These are phyloP conservation scores for Aphis gossypii DNA, from an alignment of 1,140 invertebrate genomes.

Conservation along the genomic window DNA sequence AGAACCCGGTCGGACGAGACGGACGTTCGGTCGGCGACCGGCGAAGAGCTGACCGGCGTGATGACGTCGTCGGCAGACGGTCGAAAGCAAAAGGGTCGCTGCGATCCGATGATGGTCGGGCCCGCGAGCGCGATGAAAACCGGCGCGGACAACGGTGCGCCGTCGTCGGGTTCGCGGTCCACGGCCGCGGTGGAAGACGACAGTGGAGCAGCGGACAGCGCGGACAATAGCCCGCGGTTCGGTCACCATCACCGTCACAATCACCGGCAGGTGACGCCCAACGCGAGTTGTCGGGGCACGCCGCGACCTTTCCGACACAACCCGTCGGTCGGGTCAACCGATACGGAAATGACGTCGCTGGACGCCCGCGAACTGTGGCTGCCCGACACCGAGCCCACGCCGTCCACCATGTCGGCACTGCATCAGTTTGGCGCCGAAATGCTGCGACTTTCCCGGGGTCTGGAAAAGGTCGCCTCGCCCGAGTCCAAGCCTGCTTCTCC, in stretches of 20 bases:
- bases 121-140: neutral
- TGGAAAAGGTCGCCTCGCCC: slow-evolving; percentile 67
- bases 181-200: neutral
- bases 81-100: neutral
- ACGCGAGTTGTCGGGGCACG: slow-evolving; percentile 63
- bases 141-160: slow-evolving; percentile 13
- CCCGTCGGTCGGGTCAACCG: slow-evolving; percentile 71
- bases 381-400: slow-evolving; percentile 78
- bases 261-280: slow-evolving; percentile 63
- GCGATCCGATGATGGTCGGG: neutral
- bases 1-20: slow-evolving; percentile 38
- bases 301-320: slow-evolving; percentile 50
- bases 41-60: neutral
- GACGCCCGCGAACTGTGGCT: slow-evolving; percentile 83
- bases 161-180: neutral
- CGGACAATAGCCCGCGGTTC: neutral
- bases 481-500: slow-evolving; percentile 60
- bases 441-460: slow-evolving; percentile 78
- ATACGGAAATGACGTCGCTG: slow-evolving; percentile 80
- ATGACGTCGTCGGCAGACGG: neutral
- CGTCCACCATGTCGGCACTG: slow-evolving; percentile 80
- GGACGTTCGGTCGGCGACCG: slow-evolving; percentile 1
- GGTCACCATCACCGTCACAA: neutral
- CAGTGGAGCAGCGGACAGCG: neutral
- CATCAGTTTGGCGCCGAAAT: slow-evolving; percentile 84